Evolutionary conservation across 2,797 vertebrate species (phyloP).

Genomic region (Etheostoma nigrum): DNA sequence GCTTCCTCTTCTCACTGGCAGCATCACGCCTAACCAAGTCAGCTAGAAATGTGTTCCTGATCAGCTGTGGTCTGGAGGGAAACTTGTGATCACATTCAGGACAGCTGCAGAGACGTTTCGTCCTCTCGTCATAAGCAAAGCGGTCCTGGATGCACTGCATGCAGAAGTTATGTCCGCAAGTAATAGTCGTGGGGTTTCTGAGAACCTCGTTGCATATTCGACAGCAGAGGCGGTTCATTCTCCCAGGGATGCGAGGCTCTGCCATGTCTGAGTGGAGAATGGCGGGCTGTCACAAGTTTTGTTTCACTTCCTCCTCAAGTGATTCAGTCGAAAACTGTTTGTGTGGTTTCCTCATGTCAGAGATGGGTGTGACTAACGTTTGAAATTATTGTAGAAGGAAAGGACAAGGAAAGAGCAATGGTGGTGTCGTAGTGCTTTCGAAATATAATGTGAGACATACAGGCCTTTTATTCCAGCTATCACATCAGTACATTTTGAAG

Average conservation of each 20-base stretch:
- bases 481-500: too few relatives aligned
- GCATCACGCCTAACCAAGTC: neutral
- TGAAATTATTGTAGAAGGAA: neutral
- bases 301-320: slow-evolving; percentile 41
- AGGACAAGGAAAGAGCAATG: neutral
- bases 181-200: slow-evolving; percentile 26
- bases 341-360: neutral
- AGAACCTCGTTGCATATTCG: slow-evolving; percentile 24
- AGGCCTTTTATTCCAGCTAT: too few relatives aligned
- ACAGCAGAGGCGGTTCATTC: slow-evolving; percentile 29
- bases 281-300: fast-evolving
- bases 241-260: neutral
- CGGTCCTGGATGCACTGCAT: slow-evolving; percentile 27
- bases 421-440: neutral
- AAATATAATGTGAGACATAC: too few relatives aligned
- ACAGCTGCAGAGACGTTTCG: slow-evolving; percentile 2
- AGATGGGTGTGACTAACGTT: slow-evolving; percentile 42
- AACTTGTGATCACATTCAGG: slow-evolving; percentile 34
- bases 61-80: slow-evolving; percentile 20
- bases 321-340: too few relatives aligned
- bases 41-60: slow-evolving; percentile 28
- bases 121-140: neutral
- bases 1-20: neutral
- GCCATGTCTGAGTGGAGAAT: slow-evolving; percentile 28
- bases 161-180: slow-evolving; percentile 60